These are phyloP conservation scores for Zelleria hepariella DNA, from an alignment of 2,888 invertebrate species.

Conservation along the genomic window DNA sequence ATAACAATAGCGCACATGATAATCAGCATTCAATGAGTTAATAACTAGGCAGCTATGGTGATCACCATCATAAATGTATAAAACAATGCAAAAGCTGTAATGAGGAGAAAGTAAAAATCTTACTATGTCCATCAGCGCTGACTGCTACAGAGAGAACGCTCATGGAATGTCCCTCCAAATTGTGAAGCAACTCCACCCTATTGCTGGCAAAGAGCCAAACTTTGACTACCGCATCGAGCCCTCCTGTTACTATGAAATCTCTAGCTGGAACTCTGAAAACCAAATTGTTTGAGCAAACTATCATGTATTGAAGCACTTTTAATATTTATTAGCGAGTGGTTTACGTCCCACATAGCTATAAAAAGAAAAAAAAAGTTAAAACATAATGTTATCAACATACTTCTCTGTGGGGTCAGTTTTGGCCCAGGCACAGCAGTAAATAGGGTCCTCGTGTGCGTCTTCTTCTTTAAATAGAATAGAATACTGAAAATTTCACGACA, in stretches of 20 bases:
- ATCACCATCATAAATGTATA: not conserved
- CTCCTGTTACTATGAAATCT: constrained; percentile 89
- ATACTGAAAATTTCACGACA: constrained; percentile 62
- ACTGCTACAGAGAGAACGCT: constrained; percentile 94
- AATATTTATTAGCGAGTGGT: too few species aligned
- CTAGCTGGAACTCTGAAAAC: constrained; percentile 65
- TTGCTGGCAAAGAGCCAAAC: constrained; percentile 84
- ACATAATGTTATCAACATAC: constrained; percentile 71
- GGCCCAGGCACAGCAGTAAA: constrained; percentile 95
- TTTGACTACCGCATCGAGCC: constrained; percentile 91
- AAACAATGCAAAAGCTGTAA: not conserved
- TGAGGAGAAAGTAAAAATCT: constrained; percentile 25
- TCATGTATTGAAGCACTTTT: too few species aligned
- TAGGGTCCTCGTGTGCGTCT: constrained; percentile 90
- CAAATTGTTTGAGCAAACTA: not conserved
- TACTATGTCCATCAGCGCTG: constrained; percentile 89
- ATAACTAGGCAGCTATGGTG: too few species aligned
- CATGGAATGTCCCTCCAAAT: constrained; percentile 88
- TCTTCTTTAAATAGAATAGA: constrained; percentile 81
- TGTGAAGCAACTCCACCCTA: constrained; percentile 80
- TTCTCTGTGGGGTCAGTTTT: constrained; percentile 55
- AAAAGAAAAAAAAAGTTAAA: too few species aligned
- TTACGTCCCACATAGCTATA: too few species aligned
- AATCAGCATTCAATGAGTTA: too few species aligned
- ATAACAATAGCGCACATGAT: too few species aligned